Evolutionary conservation across 1,140 invertebrate species (phyloP).

Genomic region (Cyrtorhinus lividipennis): DNA sequence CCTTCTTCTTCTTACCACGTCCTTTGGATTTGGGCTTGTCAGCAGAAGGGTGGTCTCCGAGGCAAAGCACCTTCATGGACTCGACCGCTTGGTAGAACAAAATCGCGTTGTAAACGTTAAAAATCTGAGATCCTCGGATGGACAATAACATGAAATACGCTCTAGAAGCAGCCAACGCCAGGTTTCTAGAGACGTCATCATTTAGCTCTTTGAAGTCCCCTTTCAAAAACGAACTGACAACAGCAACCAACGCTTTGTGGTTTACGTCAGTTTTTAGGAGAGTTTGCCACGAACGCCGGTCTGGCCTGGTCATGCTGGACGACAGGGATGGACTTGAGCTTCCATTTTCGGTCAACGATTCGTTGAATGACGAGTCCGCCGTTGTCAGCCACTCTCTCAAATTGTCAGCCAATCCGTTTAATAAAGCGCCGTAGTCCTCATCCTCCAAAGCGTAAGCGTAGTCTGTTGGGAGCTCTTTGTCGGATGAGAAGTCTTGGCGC

Average conservation of each 20-base stretch:
- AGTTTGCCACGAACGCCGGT: constrained; percentile 34
- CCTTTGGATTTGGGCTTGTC: constrained; percentile 24
- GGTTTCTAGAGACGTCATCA: constrained; percentile 29
- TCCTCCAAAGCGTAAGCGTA: constrained; percentile 32
- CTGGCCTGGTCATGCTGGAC: constrained; percentile 20
- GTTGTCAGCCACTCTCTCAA: constrained; percentile 27
- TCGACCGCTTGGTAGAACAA: constrained; percentile 37
- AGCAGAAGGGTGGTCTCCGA: constrained; percentile 4
- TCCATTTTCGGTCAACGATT: constrained; percentile 12
- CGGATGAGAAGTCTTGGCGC: constrained; percentile 34
- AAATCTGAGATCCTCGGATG: constrained; percentile 40
- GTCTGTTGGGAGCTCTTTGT: constrained; percentile 33
- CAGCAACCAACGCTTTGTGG: constrained; percentile 33
- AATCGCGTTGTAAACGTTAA: constrained; percentile 40
- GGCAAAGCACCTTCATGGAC: constrained; percentile 32
- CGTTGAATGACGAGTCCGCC: constrained; percentile 23
- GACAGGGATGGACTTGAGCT: not conserved
- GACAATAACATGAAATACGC: constrained; percentile 35
- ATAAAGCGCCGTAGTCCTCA: constrained; percentile 28
- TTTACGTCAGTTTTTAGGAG: constrained; percentile 35
- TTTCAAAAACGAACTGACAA: constrained; percentile 37
- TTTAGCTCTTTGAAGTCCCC: constrained; percentile 31
- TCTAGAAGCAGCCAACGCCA: constrained; percentile 32
- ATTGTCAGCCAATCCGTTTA: constrained; percentile 27
- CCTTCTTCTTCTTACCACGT: constrained; percentile 26